Evolutionary conservation across 2,797 vertebrate species (phyloP).

Genomic region (Pangasius krempfi): DNA sequence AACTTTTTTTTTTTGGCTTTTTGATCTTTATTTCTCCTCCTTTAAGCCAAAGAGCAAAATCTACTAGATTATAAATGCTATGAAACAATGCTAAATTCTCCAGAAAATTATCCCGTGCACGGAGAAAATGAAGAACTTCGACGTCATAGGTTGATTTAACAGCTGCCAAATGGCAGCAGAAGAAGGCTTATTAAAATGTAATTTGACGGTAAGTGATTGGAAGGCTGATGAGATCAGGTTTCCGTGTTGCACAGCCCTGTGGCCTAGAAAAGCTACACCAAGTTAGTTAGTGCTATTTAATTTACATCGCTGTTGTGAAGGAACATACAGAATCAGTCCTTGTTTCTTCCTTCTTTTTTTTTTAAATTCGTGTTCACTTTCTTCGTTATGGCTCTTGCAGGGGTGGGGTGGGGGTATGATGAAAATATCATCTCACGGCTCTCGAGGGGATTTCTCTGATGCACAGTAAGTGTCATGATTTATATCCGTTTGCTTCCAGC

Average conservation of each 20-base stretch:
- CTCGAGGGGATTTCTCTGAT: not conserved
- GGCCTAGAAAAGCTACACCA: conserved; percentile 55
- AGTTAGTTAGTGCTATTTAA: conserved; percentile 46
- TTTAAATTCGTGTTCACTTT: not conserved
- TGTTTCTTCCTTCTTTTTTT: not conserved
- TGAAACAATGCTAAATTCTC: conserved; percentile 39
- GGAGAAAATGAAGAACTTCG: conserved; percentile 25
- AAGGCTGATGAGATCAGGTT: conserved; percentile 60
- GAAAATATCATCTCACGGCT: not conserved
- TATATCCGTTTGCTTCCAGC: not conserved
- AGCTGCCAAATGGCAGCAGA: conserved; percentile 51
- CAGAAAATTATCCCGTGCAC: conserved; percentile 25
- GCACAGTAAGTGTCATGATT: no score
- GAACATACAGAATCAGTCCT: not conserved
- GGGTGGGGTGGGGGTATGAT: not conserved
- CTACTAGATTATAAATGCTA: not conserved
- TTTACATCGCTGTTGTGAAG: conserved; percentile 37
- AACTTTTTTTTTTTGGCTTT: not conserved
- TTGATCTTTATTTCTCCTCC: conserved; percentile 7
- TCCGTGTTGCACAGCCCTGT: conserved; percentile 43
- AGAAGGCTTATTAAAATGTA: conserved; percentile 60
- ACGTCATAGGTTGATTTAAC: conserved; percentile 49
- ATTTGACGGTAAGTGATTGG: conserved; percentile 60
- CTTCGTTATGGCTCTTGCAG: not conserved
- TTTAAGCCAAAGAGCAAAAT: not conserved